Base-by-base conservation (phyloP, 2,797 vertebrate species). In the Pangasius krempfi region DNA sequence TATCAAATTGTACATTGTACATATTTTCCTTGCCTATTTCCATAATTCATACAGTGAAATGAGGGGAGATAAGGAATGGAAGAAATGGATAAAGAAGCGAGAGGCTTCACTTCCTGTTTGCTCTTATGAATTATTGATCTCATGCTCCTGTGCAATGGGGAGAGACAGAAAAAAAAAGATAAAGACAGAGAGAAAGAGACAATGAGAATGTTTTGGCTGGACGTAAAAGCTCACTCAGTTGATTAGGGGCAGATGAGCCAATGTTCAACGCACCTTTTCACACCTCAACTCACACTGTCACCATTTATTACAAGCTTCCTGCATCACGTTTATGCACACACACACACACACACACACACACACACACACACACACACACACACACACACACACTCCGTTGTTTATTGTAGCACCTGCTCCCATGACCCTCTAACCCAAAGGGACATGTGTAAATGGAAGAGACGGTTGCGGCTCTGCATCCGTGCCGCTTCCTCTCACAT, bases 51-150 rank as follows among this genome's bases (percentile, higher is more conserved):
- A 25, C 30, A 52, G 62, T 30, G 40, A 33, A 81, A 62, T 54
- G 58, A 47, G 12, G 40, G 27, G 70, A 37, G 72, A 84, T 47
- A 87, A n/a, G 64, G 73, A 78, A 37, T 8, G 76, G 68, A 64
- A 44, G 81, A 66, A 64, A 84, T 22, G 62, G 83, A 81, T 44
- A 84, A 62, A 66, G 79, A 86, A 68, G 85, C 56, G 56, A 79
- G 62, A 87, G 82, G 44, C 85, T 88, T 91, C 89, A 91, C 83
- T 85, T 90, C 91, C 86, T 91, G 88, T 92, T 91, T 91, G 87
- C 86, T 87, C 85, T 89, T 85, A 91, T 92, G 90, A 93, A 91
- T 91, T 91, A 93, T 92, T 92, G 85, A 92, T 91, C 75, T 27
- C 30, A 72, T 52, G 75, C 79, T 88, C 76, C 86, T 84, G 22